Base-by-base conservation (phyloP, 2,888 invertebrate species). In the Heteropelma amictum region DNA sequence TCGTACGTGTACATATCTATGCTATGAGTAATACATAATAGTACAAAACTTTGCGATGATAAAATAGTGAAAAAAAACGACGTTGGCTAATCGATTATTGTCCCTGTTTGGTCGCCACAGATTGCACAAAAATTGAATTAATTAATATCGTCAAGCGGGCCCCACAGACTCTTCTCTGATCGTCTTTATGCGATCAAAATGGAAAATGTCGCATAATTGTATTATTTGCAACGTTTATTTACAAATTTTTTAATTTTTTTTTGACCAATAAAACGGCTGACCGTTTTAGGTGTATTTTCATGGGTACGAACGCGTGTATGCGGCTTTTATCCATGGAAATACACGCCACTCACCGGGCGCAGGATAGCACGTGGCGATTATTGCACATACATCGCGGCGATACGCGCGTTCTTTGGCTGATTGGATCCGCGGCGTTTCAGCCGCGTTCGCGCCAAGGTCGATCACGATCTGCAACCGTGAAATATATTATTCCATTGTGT, bases 381-480 rank as follows among this genome's bases (percentile, higher is more conserved):
- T 76, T 76, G 63, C 63, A 76, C 71, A 63, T 42, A 71, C 63
- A 33, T 51, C 40, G 40, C 47, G 42, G 33, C 54, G 35, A 28
- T 61, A 28, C 23, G 54, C 72, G 61, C 69, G 76, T 76, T 72
- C 69, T 68, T 65, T 74, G 77, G 74, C 77, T 79, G 84, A 86
- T 85, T 83, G 80, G 78, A 81, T 81, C 77, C 79, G 68, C 68
- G 78, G 77, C 74, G 72, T 77, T 69, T 49, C 28, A 74, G 45
- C 64, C 53, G 71, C 67, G 72, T 69, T 68, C 74, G 51, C 77
- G 79, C 79, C 85, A 86, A 86, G 87, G 87, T 82, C 86, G 85
- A 83, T 82, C 86, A 80, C 80, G 84, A 85, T 85, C 83, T 80
- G 83, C 83, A 84, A 83, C 83, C 84, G 84, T 85, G 81, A 84